phyloP scores from a whole-genome alignment of 2,888 invertebrate genomes.

The Dromius quadrimaculatus region DNA sequence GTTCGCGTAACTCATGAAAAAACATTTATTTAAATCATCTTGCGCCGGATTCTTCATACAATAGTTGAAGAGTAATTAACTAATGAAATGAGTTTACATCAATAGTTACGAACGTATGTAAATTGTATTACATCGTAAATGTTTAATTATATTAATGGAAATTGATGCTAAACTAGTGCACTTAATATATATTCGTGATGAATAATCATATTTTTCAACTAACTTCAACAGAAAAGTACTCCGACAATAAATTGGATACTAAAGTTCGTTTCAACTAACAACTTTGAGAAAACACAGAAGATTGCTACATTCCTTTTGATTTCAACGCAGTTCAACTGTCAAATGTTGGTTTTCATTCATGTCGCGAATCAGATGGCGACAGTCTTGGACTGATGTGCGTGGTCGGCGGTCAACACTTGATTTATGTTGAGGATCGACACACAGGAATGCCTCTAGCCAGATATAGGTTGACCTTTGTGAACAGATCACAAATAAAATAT shows the following conservation, averaged over 20 bases:
- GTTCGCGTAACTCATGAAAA: slow-evolving; percentile 50
- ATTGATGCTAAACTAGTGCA: not conserved
- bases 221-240: not conserved
- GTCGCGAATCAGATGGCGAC: slow-evolving; percentile 26
- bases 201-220: not conserved
- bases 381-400: slow-evolving; percentile 15
- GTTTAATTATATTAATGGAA: slow-evolving; percentile 19
- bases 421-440: slow-evolving; percentile 15
- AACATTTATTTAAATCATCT: slow-evolving; percentile 50
- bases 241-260: not conserved
- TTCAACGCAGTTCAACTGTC: not conserved
- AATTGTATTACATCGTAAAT: slow-evolving; percentile 23
- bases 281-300: not conserved
- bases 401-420: slow-evolving; percentile 18
- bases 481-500: too few species aligned
- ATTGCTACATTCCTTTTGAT: not conserved
- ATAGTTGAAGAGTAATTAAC: slow-evolving; percentile 42
- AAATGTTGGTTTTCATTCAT: slow-evolving; percentile 19
- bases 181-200: too few species aligned
- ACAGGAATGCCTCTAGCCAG: slow-evolving; percentile 8
- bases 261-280: not conserved
- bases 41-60: slow-evolving; percentile 35
- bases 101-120: slow-evolving; percentile 10
- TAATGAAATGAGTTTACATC: slow-evolving; percentile 31
- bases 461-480: slow-evolving; percentile 2